A percentile compares a stretch with the other conserved stretches of the same genome.
Conservation (phyloP, 23 tunicate species). For the Corella eumyota region DNA sequence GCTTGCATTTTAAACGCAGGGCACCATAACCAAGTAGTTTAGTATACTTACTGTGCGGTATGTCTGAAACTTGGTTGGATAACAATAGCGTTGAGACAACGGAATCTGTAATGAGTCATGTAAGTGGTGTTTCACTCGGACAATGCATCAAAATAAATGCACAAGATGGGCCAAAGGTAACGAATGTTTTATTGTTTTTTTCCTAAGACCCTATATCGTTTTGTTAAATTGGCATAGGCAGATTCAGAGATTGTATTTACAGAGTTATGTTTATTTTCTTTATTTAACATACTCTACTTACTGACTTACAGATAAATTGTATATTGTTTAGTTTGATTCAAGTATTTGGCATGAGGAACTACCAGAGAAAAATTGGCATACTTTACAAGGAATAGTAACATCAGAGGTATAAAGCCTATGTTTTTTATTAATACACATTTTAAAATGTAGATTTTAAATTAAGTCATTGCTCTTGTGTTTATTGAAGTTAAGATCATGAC, state of each 20-base stretch:
- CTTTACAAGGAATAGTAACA: conserved; percentile 29
- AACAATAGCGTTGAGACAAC: conserved; percentile 24
- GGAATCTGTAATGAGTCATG: background rate
- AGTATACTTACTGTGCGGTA: too few relatives aligned
- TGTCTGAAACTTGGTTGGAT: conserved; percentile 26
- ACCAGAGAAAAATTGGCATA: conserved; percentile 57
- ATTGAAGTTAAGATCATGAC: too few relatives aligned
- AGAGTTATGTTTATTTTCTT: too few relatives aligned
- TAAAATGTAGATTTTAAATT: too few relatives aligned
- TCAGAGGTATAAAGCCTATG: conserved; percentile 7
- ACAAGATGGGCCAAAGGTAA: conserved; percentile 29
- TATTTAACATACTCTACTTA: too few relatives aligned
- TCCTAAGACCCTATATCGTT: background rate
- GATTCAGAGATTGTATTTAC: too few relatives aligned
- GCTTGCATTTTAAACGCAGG: too few relatives aligned
- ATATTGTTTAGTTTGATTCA: conserved; percentile 3
- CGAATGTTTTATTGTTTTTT: background rate
- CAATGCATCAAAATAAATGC: conserved; percentile 49
- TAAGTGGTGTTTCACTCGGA: conserved; percentile 54
- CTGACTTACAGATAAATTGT: too few relatives aligned
- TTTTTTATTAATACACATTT: too few relatives aligned
- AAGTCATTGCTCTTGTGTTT: too few relatives aligned
- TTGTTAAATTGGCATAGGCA: too few relatives aligned
- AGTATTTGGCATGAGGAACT: conserved; percentile 19
- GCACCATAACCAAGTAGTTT: too few relatives aligned